A percentile compares a stretch with the other conserved stretches of the same genome.
phyloP scores from a whole-genome alignment of 2,888 invertebrate genomes.

The Drosophila kokeensis region DNA sequence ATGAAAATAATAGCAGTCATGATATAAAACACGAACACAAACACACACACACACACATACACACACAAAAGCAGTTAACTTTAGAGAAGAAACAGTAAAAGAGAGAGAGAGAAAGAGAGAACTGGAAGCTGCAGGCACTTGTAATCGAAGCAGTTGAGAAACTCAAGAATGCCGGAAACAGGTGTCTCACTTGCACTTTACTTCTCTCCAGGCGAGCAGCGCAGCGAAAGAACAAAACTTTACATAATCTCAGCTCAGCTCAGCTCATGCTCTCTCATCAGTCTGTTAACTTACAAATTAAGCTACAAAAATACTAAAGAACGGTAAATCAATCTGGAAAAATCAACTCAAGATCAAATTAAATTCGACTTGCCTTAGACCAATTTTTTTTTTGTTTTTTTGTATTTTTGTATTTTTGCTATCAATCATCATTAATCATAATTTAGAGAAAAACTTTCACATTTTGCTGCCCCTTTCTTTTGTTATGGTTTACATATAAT shows the following conservation, averaged over 20 bases:
- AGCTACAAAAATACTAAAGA: not conserved
- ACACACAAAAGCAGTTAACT: conserved; percentile 19
- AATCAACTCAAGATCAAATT: not conserved
- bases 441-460: conserved; percentile 42
- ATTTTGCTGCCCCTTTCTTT: conserved; percentile 23
- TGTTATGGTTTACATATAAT: conserved; percentile 17
- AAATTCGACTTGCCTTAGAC: conserved; percentile 11
- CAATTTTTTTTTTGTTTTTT: not conserved
- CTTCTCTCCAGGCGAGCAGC: conserved; percentile 8
- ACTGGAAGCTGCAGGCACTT: conserved; percentile 27
- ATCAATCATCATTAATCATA: conserved; percentile 48
- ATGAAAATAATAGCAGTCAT: conserved; percentile 69
- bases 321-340: not conserved
- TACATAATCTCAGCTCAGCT: conserved; percentile 42
- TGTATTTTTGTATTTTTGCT: not conserved
- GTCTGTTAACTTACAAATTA: not conserved
- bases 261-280: not conserved
- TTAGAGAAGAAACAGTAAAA: conserved; percentile 4
- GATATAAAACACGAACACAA: conserved; percentile 30
- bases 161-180: conserved; percentile 65
- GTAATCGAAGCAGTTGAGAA: conserved; percentile 34
- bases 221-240: conserved; percentile 16
- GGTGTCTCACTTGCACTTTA: conserved; percentile 67
- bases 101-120: not conserved
- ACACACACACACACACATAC: conserved; percentile 7